A percentile compares a stretch with the other conserved stretches of the same genome.
phyloP scores from a whole-genome alignment of 1,140 invertebrate species.

The Drosophila baimaii region DNA sequence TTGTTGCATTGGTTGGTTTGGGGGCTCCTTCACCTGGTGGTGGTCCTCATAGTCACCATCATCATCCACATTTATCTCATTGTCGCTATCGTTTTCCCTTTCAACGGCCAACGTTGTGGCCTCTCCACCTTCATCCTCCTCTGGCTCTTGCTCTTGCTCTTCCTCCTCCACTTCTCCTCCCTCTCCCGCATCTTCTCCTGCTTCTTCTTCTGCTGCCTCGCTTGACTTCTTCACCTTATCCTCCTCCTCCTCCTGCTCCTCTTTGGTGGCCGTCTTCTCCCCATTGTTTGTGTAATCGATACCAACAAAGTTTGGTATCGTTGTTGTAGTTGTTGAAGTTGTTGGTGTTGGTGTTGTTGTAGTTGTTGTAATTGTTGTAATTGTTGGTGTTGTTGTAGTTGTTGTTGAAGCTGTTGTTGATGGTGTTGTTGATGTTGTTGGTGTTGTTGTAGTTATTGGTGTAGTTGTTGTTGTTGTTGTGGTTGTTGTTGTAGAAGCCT shows the following conservation, averaged over 20 bases:
- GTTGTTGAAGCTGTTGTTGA: constrained; percentile 28
- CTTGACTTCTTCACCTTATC: constrained; percentile 21
- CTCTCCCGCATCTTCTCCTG: neutral
- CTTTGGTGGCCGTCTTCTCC: neutral
- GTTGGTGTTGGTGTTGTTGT: constrained; percentile 1
- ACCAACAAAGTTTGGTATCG: constrained; percentile 26
- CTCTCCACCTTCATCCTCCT: constrained; percentile 2
- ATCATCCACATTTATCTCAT: constrained; percentile 73
- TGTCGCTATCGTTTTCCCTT: constrained; percentile 68
- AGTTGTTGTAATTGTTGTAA: neutral
- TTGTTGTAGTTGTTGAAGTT: neutral
- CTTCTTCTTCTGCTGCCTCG: constrained; percentile 8
- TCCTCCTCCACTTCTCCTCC: neutral
- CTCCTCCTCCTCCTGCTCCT: constrained; percentile 7
- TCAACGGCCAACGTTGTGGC: constrained; percentile 36
- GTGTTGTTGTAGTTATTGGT: neutral
- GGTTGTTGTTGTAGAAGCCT: constrained; percentile 29
- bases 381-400: constrained; percentile 2
- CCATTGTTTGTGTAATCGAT: constrained; percentile 45
- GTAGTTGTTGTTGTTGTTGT: constrained; percentile 21
- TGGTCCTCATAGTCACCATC: constrained; percentile 38
- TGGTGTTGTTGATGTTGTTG: constrained; percentile 5
- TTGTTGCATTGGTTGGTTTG: no score
- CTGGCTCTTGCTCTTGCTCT: neutral
- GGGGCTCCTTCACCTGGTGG: constrained; percentile 44